Conservation (phyloP, 1,140 invertebrate genomes). For the Sycophaga agraensis region DNA sequence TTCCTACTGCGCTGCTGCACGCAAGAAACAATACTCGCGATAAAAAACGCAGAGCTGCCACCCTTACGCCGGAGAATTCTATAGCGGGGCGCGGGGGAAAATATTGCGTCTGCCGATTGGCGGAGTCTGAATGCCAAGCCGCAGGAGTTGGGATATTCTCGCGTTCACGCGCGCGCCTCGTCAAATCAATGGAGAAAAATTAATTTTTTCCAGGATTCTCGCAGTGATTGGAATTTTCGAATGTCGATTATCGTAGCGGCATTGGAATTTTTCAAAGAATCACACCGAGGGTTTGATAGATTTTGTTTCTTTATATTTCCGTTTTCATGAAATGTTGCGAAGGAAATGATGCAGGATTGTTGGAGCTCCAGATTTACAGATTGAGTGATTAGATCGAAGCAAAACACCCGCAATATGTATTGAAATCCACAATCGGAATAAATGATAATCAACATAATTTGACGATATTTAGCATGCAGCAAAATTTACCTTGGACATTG, state of each 20-base stretch:
- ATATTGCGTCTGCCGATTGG: not conserved
- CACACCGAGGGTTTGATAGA: too few relatives aligned
- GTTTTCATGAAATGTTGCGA: too few relatives aligned
- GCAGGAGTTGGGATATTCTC: not conserved
- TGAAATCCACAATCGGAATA: too few relatives aligned
- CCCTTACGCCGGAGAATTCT: not conserved
- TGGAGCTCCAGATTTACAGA: too few relatives aligned
- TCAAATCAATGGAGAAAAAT: constrained; percentile 24
- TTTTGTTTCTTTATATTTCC: too few relatives aligned
- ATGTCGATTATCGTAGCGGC: too few relatives aligned
- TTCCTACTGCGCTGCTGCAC: not conserved
- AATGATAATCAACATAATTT: not conserved
- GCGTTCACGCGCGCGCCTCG: not conserved
- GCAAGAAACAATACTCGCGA: constrained; percentile 22
- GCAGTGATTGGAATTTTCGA: too few relatives aligned
- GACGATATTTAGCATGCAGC: not conserved
- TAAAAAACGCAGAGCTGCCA: constrained; percentile 13
- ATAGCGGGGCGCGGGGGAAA: constrained; percentile 3
- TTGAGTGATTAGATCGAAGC: too few relatives aligned
- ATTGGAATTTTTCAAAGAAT: too few relatives aligned
- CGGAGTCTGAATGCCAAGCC: constrained; percentile 13
- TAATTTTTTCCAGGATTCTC: too few relatives aligned
- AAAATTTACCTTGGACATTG: not conserved
- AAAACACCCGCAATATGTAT: too few relatives aligned
- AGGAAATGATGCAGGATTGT: too few relatives aligned